Conservation (phyloP, 2,113 vertebrate species). For the Leptosomus discolor region DNA sequence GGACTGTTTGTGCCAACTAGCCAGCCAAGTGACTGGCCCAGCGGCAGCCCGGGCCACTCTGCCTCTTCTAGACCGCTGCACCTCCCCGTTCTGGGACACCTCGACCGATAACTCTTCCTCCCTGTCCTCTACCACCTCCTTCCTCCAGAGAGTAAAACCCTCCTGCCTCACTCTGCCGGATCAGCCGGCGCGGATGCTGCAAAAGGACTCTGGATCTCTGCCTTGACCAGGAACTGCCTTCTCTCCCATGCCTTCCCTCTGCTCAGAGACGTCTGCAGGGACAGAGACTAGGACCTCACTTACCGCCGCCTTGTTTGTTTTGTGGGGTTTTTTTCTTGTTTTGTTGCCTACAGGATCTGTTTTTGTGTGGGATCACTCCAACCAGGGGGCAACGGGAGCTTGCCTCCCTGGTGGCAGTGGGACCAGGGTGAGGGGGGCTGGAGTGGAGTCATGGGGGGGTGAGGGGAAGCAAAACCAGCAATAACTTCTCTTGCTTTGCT, state of each 20-base stretch:
- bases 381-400: too few species aligned
- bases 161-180: constrained; percentile 34
- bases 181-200: not conserved
- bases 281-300: not conserved
- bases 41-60: not conserved
- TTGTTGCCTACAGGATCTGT: constrained; percentile 59
- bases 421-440: not conserved
- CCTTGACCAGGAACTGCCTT: constrained; percentile 57
- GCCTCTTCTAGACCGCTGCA: not conserved
- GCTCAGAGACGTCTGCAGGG: not conserved
- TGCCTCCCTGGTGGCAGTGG: too few species aligned
- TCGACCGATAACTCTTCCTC: not conserved
- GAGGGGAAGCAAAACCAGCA: constrained; percentile 5
- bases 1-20: constrained; percentile 78
- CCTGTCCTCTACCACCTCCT: not conserved
- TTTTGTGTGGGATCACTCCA: constrained; percentile 38
- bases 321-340: not conserved
- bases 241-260: not conserved
- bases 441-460: not conserved
- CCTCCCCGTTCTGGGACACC: not conserved
- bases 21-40: constrained; percentile 48
- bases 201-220: not conserved
- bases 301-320: not conserved
- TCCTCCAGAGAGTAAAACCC: constrained; percentile 47
- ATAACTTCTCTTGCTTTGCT: constrained; percentile 13